Conservation (phyloP, 2,113 vertebrate species). For the Cyprinodon tularosa region DNA sequence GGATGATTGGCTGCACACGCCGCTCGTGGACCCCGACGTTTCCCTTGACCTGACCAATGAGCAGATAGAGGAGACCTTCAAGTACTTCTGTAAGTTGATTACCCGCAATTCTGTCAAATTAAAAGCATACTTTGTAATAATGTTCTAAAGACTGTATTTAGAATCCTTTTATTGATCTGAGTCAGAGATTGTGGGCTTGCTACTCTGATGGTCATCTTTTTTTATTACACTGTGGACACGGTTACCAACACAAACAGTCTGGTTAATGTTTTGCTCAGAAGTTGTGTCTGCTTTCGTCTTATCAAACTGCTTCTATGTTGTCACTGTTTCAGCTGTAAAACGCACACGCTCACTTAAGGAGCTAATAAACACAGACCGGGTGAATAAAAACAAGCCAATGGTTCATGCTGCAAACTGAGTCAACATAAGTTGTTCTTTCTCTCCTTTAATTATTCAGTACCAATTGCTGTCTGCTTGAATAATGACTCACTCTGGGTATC, state of each 20-base stretch:
- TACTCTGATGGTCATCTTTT: slow-evolving; percentile 7
- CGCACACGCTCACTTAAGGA: background rate
- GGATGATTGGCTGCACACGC: slow-evolving; percentile 98
- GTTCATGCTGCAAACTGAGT: slow-evolving; percentile 4
- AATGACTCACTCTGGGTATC: slow-evolving; percentile 27
- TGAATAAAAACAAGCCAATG: slow-evolving; percentile 19
- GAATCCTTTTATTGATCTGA: background rate
- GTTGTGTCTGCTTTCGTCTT: slow-evolving; percentile 17
- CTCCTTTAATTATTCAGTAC: slow-evolving; percentile 56
- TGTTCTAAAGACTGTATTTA: background rate
- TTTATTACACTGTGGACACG: slow-evolving; percentile 5
- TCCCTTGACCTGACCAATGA: slow-evolving; percentile 92
- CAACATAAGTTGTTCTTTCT: background rate
- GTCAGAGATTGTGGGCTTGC: background rate
- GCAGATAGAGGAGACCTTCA: slow-evolving; percentile 98
- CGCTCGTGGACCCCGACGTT: slow-evolving; percentile 88
- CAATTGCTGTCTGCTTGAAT: slow-evolving; percentile 27
- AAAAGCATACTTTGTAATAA: background rate
- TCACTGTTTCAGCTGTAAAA: background rate
- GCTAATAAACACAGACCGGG: slow-evolving; percentile 6
- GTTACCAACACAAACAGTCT: slow-evolving; percentile 67
- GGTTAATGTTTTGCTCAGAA: slow-evolving; percentile 10
- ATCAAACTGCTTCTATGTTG: slow-evolving; percentile 35
- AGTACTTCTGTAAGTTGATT: slow-evolving; percentile 93
- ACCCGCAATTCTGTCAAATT: background rate